These are phyloP conservation scores for Frankliniella fusca DNA, from an alignment of 2,888 invertebrate genomes.

Conservation along the genomic window DNA sequence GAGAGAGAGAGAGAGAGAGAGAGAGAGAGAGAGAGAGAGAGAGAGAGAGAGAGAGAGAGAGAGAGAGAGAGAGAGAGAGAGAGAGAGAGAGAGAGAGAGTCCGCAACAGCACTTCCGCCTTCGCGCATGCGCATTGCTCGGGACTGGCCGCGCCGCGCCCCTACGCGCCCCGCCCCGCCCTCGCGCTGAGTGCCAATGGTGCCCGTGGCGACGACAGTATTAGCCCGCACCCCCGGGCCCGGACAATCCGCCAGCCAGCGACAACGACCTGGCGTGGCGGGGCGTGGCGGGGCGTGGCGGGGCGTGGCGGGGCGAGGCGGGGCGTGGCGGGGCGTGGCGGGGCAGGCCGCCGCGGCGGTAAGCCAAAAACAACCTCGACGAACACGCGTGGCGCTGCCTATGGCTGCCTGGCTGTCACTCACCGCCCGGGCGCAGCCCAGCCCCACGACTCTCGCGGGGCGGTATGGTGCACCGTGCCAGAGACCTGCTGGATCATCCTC, in stretches of 20 bases:
- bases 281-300: neutral
- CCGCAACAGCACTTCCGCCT: neutral
- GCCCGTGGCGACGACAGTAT: neutral
- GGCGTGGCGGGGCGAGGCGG: neutral
- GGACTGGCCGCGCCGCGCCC: neutral
- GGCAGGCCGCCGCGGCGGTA: neutral
- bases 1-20: constrained; percentile 15
- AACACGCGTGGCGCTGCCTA: neutral
- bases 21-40: constrained; percentile 18
- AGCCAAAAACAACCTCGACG: neutral
- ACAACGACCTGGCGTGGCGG: neutral
- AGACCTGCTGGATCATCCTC: too few relatives aligned
- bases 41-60: constrained; percentile 18
- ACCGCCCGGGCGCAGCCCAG: neutral
- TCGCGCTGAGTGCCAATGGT: neutral
- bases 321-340: neutral
- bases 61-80: too few relatives aligned
- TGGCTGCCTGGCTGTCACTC: neutral
- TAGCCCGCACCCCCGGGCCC: neutral
- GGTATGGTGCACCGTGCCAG: too few relatives aligned
- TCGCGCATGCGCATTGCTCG: neutral
- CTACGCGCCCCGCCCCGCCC: neutral
- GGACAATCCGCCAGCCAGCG: constrained; percentile 1
- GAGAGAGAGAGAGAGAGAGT: too few relatives aligned
- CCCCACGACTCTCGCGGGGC: neutral